phyloP scores from a whole-genome alignment of 2,888 invertebrate genomes.

The Andrena chrysosceles region DNA sequence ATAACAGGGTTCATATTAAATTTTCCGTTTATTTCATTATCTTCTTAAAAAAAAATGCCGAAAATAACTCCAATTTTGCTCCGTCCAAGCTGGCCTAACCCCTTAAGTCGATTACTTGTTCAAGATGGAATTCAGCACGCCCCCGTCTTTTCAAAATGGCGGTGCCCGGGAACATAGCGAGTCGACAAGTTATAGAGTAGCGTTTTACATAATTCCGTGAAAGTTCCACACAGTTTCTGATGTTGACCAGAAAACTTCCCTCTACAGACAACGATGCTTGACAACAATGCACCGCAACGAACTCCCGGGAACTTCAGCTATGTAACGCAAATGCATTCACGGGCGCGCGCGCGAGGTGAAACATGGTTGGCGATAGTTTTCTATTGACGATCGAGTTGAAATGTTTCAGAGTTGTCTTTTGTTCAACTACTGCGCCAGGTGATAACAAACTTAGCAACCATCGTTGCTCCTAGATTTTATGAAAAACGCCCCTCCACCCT shows the following conservation, averaged over 20 bases:
- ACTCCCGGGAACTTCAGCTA: conserved; percentile 16
- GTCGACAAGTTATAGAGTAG: neutral
- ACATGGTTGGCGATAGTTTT: conserved; percentile 15
- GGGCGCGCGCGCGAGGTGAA: neutral
- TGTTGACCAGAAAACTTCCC: conserved; percentile 4
- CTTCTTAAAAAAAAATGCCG: too few relatives aligned
- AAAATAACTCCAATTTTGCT: too few relatives aligned
- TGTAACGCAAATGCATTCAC: conserved; percentile 17
- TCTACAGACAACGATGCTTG: neutral
- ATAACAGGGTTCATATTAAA: too few relatives aligned
- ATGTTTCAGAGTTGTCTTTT: conserved; percentile 11
- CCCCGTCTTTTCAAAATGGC: neutral
- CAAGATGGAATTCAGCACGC: neutral
- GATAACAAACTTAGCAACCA: conserved; percentile 16
- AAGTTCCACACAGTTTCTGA: neutral
- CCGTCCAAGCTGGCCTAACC: too few relatives aligned
- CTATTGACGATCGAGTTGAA: conserved; percentile 20
- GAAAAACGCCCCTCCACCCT: neutral
- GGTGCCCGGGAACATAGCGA: neutral
- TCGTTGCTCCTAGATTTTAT: conserved; percentile 1
- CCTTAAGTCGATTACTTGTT: neutral
- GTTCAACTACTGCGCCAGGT: neutral
- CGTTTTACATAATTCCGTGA: conserved; percentile 4
- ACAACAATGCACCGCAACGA: conserved; percentile 23
- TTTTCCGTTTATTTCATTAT: too few relatives aligned